Evolutionary conservation across 1,140 invertebrate genomes (phyloP), one percentile per base, ranked within the genome.

Genomic region (Battus philenor): DNA sequence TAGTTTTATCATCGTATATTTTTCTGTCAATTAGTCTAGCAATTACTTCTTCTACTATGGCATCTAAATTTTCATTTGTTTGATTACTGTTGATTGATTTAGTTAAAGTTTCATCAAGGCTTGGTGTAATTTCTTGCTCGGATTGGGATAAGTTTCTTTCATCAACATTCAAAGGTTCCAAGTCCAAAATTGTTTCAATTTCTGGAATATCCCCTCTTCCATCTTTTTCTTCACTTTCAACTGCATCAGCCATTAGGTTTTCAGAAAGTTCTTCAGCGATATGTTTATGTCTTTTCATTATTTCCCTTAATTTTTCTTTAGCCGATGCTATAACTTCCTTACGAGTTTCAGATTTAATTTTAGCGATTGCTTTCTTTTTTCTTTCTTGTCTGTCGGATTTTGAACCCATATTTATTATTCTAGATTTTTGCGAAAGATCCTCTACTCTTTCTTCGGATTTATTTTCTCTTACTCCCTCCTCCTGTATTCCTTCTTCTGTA

Each of bases 11-110:
- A 26, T 74, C 76, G 44, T 86, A 85, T 45, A 78, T 68, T 71
- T 86, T 85, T 58, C 70, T 77, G 47, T 86, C 81, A 45, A 85
- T 69, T 26, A 87, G 58, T 57, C 83, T 79, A 33, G 49, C 57
- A 24, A 87, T 77, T 4, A 87, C 86, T 43, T 86, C 86, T 57
- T 87, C 86, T 2, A 87, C 81, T 36, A 87, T 86, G n/a, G 67
- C 62, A 43, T 87, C 71, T 34, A 86, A 62, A 43, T 79, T 83
- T 53, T 76, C 67, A 53, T 86, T 73, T 29, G 62, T 66, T 20
- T 56, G 51, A 41, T 56, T 70, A 15, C 29, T 29, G 2, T 50
- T 47, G 6, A n/a, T 36, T 50, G 10, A 26, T 33, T 46, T 38
- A 16, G 24, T 9, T 36, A 47, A 29, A 12, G 43, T 44, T 33